These are phyloP conservation scores for Scyliorhinus canicula DNA, from an alignment of 2,797 vertebrate genomes.

Conservation along the genomic window DNA sequence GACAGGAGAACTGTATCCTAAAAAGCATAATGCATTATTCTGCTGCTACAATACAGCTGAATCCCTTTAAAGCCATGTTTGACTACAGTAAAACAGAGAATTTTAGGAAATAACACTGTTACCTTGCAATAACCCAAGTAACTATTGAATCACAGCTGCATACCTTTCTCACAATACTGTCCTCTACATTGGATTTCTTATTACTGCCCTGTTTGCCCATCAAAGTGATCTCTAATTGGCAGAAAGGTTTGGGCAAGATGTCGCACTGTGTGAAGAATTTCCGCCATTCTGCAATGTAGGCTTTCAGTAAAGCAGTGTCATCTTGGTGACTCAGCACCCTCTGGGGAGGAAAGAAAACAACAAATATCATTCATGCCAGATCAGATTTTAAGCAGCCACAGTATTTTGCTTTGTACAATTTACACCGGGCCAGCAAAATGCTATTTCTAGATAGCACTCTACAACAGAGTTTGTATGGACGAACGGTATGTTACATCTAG, in stretches of 20 bases:
- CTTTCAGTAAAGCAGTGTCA: slow-evolving; percentile 88
- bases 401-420: not conserved
- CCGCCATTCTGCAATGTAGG: slow-evolving; percentile 93
- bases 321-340: slow-evolving; percentile 93
- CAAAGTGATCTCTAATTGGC: slow-evolving; percentile 87
- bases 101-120: not conserved
- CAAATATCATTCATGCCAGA: not conserved
- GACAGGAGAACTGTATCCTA: not conserved
- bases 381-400: not conserved
- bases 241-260: slow-evolving; percentile 93
- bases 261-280: slow-evolving; percentile 97
- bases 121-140: not conserved
- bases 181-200: slow-evolving; percentile 91
- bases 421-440: not conserved
- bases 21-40: not conserved
- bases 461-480: not conserved
- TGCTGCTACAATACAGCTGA: not conserved
- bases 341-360: slow-evolving; percentile 54
- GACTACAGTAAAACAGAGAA: not conserved
- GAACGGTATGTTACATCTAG: not conserved
- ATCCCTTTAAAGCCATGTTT: not conserved
- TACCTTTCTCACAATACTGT: slow-evolving; percentile 94
- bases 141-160: slow-evolving; percentile 41
- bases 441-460: not conserved
- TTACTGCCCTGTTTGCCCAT: slow-evolving; percentile 85